Conservation (phyloP, 2,797 vertebrate genomes). For the Danio aesculapii region DNA sequence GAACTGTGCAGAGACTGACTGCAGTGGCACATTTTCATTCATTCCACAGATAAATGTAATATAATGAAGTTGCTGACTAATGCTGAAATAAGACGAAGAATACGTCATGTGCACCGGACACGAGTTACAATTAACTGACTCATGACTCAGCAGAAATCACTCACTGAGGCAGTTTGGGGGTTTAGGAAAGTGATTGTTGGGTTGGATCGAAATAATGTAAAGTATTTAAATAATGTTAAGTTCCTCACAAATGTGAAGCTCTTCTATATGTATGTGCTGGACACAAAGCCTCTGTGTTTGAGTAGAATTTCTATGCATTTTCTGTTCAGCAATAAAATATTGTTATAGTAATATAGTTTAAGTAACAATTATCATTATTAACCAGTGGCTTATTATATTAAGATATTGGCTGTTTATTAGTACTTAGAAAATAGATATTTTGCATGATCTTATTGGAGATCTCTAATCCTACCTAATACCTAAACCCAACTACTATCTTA, state of each 20-base stretch:
- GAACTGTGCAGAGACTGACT: constrained; percentile 11
- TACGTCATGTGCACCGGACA: neutral
- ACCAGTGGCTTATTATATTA: too few species aligned
- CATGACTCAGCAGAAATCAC: constrained; percentile 54
- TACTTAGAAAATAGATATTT: too few species aligned
- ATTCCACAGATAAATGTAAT: constrained; percentile 4
- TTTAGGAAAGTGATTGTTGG: constrained; percentile 7
- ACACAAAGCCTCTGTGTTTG: neutral
- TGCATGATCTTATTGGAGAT: too few species aligned
- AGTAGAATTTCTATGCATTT: neutral
- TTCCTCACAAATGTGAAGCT: neutral
- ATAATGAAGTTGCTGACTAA: neutral
- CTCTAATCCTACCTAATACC: too few species aligned
- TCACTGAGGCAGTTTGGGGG: neutral
- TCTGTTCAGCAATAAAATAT: neutral
- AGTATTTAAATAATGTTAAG: neutral
- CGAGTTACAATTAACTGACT: constrained; percentile 4
- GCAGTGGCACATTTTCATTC: neutral
- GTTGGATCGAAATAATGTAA: neutral
- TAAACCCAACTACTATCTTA: too few species aligned
- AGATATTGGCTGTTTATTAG: too few species aligned
- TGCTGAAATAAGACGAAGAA: constrained; percentile 7
- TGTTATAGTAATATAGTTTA: too few species aligned
- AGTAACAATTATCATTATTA: too few species aligned
- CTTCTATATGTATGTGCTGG: neutral